Evolutionary conservation across 2,797 vertebrate genomes (phyloP), one percentile per base, ranked within the genome.

Genomic region (Sebastes reedi): DNA sequence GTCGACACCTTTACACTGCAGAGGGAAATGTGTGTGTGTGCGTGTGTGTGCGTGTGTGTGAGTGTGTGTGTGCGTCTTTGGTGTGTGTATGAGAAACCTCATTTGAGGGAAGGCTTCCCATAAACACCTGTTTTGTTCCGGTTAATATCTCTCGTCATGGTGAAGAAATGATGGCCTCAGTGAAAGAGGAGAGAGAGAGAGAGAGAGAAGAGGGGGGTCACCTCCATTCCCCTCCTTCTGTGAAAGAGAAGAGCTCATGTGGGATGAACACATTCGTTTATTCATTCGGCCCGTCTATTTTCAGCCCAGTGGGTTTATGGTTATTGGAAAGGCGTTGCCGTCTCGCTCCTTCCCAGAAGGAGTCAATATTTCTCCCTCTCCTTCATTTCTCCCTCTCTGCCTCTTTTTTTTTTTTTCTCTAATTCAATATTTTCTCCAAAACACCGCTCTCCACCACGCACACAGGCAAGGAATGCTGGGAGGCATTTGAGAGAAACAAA

Each of bases 291-390:
- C 83, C 72, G 87, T 95, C 95, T 96, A 96, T 96, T 96, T 96
- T 94, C 92, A 95, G 94, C 95, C 89, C 91, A 92, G 88, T 92
- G 94, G 94, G 94, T 96, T 96, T 96, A 96, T 95, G 95, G 95
- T 96, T 95, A 96, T 96, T 96, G 95, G 95, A 96, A 96, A 96
- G 95, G 94, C 95, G 92, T 95, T 92, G 94, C 94, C 94, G 91
- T 94, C 93, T 94, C 92, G 88, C 94, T 95, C 88, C 92, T 96
- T 96, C 95, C 95, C 95, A 96, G 95, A 96, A 95, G 94, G 88
- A 96, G 95, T 96, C 95, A 95, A 96, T 96, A 96, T 95, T 95
- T 95, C 95, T 96, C 91, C 93, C 92, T 94, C 94, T 94, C 93
- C 84, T 93, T 93, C 86, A 86, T 91, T 92, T 94, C 92, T 91